Conservation (phyloP, 1,140 invertebrate species). For the Danaus plexippus region DNA sequence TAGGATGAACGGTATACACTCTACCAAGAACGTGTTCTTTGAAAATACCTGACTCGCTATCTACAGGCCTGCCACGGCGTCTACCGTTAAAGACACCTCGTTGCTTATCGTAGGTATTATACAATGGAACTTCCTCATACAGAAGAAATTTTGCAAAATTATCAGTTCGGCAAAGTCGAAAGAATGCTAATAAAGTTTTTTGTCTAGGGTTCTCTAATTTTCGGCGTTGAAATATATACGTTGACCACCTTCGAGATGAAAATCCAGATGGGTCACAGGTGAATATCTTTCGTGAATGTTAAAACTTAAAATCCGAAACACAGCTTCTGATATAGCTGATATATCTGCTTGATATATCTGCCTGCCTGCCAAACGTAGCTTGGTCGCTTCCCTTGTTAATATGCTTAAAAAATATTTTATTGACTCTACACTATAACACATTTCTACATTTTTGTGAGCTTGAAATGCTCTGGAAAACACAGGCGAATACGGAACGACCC, state of each 20-base stretch:
- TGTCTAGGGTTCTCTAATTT: conserved; percentile 29
- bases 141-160: conserved; percentile 23
- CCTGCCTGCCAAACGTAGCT: conserved; percentile 19
- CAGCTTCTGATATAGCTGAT: conserved; percentile 50
- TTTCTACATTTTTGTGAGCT: conserved; percentile 21
- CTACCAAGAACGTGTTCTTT: conserved; percentile 21
- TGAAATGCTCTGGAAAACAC: conserved; percentile 18
- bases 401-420: conserved; percentile 10
- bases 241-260: conserved; percentile 29
- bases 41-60: conserved; percentile 17
- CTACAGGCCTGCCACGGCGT: conserved; percentile 17
- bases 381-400: conserved; percentile 19
- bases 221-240: conserved; percentile 27
- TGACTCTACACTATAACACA: conserved; percentile 14
- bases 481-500: conserved; percentile 23
- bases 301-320: conserved; percentile 61
- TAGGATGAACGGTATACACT: conserved; percentile 12
- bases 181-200: conserved; percentile 32
- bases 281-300: conserved; percentile 56
- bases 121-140: conserved; percentile 25
- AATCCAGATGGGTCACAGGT: conserved; percentile 47
- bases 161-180: conserved; percentile 25
- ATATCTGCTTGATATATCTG: conserved; percentile 36
- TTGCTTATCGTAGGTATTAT: conserved; percentile 25
- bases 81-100: conserved; percentile 4